Conservation (phyloP, 2,113 vertebrate genomes). For the Hypanus sabinus region DNA sequence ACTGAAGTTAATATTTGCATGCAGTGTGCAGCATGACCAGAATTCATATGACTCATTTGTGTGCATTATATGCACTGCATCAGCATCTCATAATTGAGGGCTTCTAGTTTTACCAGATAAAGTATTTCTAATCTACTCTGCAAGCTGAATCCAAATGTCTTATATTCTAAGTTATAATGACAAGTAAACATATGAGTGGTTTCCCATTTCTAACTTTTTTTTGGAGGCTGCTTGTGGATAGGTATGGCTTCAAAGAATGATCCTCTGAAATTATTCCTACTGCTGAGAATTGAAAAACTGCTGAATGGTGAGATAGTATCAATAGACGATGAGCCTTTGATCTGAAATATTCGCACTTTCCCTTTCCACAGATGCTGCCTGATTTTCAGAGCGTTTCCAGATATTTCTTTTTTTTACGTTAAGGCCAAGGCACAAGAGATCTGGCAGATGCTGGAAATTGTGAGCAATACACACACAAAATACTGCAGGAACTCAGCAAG, state of each 20-base stretch:
- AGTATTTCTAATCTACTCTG: neutral
- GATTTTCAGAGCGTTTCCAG: too few relatives aligned
- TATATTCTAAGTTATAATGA: neutral
- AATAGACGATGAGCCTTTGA: too few relatives aligned
- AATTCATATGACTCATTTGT: conserved; percentile 17
- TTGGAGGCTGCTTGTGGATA: neutral
- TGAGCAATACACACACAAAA: too few relatives aligned
- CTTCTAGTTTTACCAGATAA: neutral
- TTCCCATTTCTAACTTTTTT: conserved; percentile 11
- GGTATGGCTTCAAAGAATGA: neutral
- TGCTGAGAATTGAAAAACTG: too few relatives aligned
- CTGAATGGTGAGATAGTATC: too few relatives aligned
- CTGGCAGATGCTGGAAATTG: too few relatives aligned
- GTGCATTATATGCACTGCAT: neutral
- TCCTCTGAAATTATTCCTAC: neutral
- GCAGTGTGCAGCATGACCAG: neutral
- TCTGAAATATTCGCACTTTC: too few relatives aligned
- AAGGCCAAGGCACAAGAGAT: too few relatives aligned
- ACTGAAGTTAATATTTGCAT: conserved; percentile 23
- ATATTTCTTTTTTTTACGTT: too few relatives aligned
- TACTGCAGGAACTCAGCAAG: too few relatives aligned
- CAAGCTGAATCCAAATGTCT: neutral
- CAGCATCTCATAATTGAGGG: neutral
- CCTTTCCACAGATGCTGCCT: too few relatives aligned
- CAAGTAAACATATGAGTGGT: neutral